Evolutionary conservation across 2,797 vertebrate genomes (phyloP).

Genomic region (Melopsittacus undulatus): DNA sequence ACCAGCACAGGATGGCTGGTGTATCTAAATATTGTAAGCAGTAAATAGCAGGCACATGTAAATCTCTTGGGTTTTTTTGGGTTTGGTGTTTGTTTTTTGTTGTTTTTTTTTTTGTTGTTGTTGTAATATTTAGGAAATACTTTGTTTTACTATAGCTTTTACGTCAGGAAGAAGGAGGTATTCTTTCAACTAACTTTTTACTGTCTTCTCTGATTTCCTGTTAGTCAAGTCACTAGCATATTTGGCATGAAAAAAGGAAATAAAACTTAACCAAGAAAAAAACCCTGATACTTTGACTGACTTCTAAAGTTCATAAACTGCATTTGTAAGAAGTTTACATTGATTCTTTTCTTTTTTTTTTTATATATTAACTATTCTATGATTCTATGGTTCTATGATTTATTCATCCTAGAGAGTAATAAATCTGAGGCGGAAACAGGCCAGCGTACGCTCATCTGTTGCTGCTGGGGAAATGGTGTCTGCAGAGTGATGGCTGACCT

Average conservation of each 20-base stretch:
- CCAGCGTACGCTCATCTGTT: rapidly evolving
- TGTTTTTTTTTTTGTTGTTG: not conserved
- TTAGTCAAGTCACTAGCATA: not conserved
- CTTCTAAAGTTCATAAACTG: not conserved
- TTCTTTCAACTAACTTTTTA: not conserved
- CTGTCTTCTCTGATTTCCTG: not conserved
- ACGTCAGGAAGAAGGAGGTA: not conserved
- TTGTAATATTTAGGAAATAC: not conserved
- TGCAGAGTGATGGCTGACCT: not conserved
- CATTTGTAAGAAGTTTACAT: not conserved
- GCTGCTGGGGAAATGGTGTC: not conserved
- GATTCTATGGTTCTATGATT: too few species aligned
- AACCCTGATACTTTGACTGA: not conserved
- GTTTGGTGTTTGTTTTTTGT: not conserved
- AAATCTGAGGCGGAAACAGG: slow-evolving; percentile 17
- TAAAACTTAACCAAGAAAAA: not conserved
- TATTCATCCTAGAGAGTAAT: not conserved
- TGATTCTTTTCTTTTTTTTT: not conserved
- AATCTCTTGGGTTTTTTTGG: not conserved
- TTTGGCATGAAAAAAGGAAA: not conserved
- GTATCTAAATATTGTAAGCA: not conserved
- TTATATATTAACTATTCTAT: not conserved
- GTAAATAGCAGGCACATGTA: not conserved
- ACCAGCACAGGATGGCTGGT: not conserved
- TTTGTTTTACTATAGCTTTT: not conserved